These are phyloP conservation scores for Lithophane semibrunnea DNA, from an alignment of 2,888 invertebrate species.

Conservation along the genomic window DNA sequence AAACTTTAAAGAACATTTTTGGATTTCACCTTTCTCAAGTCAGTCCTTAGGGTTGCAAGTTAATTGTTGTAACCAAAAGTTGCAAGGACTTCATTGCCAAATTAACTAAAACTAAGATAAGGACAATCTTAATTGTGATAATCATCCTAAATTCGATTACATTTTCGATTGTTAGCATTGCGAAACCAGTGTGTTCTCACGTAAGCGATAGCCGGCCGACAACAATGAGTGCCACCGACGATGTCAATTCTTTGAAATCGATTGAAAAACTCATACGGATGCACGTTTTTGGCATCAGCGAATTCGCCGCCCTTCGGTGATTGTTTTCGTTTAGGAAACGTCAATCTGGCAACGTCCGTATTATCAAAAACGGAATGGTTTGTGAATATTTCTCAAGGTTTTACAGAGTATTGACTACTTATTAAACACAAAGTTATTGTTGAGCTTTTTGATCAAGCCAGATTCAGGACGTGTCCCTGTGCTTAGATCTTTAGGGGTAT, in stretches of 20 bases:
- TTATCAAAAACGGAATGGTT: slow-evolving; percentile 55
- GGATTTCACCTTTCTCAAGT: neutral
- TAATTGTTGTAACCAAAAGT: slow-evolving; percentile 33
- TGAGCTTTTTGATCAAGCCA: neutral
- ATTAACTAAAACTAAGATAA: slow-evolving; percentile 67
- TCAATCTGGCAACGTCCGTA: slow-evolving; percentile 70
- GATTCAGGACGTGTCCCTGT: neutral
- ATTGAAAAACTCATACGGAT: slow-evolving; percentile 89
- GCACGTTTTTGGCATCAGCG: slow-evolving; percentile 90
- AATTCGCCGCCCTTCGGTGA: slow-evolving; percentile 84
- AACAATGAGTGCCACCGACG: slow-evolving; percentile 90
- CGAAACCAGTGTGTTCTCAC: slow-evolving; percentile 89
- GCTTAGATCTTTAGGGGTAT: neutral
- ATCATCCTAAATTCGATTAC: slow-evolving; percentile 79
- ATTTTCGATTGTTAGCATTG: slow-evolving; percentile 79
- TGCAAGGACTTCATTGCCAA: slow-evolving; percentile 41
- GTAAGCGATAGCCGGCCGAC: slow-evolving; percentile 86
- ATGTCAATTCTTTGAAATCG: slow-evolving; percentile 87
- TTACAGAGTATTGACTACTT: neutral
- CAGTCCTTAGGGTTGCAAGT: slow-evolving; percentile 1
- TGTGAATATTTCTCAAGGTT: slow-evolving; percentile 28
- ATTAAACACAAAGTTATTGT: neutral
- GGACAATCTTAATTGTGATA: slow-evolving; percentile 67
- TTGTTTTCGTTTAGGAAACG: slow-evolving; percentile 78
- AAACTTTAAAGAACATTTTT: neutral